Evolutionary conservation across 2,113 vertebrate species (phyloP).

Genomic region (Hucho hucho): DNA sequence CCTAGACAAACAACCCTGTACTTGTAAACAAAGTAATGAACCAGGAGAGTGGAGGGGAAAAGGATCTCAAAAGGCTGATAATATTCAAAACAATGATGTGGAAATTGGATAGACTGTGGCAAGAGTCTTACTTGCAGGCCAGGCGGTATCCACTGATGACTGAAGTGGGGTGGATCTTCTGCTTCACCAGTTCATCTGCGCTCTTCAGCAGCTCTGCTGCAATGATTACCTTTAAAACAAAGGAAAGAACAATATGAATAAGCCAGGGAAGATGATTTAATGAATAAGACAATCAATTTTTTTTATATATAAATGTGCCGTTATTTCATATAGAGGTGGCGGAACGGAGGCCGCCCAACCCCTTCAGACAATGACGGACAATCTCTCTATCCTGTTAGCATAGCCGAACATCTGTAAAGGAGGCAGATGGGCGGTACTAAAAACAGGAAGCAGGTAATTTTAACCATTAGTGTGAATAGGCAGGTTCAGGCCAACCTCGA

Average conservation of each 20-base stretch:
- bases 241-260: neutral
- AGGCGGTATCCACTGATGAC: constrained; percentile 96
- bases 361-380: constrained; percentile 80
- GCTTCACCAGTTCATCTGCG: constrained; percentile 96
- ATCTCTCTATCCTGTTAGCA: constrained; percentile 89
- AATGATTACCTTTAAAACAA: constrained; percentile 86
- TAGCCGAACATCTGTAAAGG: constrained; percentile 73
- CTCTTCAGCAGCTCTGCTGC: constrained; percentile 96
- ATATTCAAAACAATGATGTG: too few species aligned
- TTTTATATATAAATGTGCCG: constrained; percentile 47
- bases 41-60: too few species aligned
- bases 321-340: constrained; percentile 79
- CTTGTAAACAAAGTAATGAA: too few species aligned
- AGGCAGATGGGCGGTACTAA: constrained; percentile 80
- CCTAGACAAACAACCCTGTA: too few species aligned
- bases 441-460: constrained; percentile 70
- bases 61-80: too few species aligned
- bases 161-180: constrained; percentile 98
- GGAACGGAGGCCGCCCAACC: constrained; percentile 65
- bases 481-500: neutral
- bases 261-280: too few species aligned
- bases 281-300: neutral
- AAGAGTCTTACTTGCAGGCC: constrained; percentile 92
- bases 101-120: neutral
- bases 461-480: neutral